A percentile compares a stretch with the other conserved stretches of the same genome.
phyloP scores from a whole-genome alignment of 2,888 invertebrate genomes.

The Apodemia zela region DNA sequence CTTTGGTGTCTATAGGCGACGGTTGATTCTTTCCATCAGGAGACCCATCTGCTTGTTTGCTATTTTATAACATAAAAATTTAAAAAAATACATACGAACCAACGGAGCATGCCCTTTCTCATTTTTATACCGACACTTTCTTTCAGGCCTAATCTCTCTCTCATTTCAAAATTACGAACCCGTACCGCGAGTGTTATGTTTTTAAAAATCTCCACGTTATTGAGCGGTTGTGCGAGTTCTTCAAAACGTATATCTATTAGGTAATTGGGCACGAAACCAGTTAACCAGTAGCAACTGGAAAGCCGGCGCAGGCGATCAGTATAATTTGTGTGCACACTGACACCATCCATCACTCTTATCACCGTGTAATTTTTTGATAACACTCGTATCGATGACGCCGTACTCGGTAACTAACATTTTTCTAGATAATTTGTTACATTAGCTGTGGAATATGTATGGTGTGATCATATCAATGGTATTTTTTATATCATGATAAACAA shows the following conservation, averaged over 20 bases:
- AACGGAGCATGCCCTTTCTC: too few species aligned
- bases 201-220: too few species aligned
- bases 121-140: too few species aligned
- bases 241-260: neutral
- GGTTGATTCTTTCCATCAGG: too few species aligned
- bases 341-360: conserved; percentile 35
- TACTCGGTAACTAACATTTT: conserved; percentile 9
- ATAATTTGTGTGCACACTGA: conserved; percentile 31
- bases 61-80: too few species aligned
- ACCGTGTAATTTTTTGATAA: conserved; percentile 35
- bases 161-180: too few species aligned
- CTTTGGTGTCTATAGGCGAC: too few species aligned
- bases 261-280: neutral
- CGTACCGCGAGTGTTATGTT: too few species aligned
- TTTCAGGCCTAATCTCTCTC: too few species aligned
- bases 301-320: conserved; percentile 26
- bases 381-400: conserved; percentile 14
- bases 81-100: too few species aligned
- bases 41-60: too few species aligned
- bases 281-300: conserved; percentile 22
- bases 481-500: neutral
- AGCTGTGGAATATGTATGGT: neutral
- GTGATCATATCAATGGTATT: neutral
- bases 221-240: too few species aligned
- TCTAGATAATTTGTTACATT: conserved; percentile 15